phyloP scores from a whole-genome alignment of 2,888 invertebrate genomes.

The Odiellus spinosus region DNA sequence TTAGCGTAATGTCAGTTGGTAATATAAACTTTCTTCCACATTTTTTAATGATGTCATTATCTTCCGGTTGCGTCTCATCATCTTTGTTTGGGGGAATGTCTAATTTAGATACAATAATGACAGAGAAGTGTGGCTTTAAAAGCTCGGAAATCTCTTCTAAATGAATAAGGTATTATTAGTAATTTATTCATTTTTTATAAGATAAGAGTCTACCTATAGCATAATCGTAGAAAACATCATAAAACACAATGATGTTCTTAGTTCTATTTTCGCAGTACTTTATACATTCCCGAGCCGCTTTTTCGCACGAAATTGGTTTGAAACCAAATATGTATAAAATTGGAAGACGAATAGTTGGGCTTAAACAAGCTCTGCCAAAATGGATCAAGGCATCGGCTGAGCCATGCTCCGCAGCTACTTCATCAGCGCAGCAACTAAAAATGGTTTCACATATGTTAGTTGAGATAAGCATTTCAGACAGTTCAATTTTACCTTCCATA shows the following conservation, averaged over 20 bases:
- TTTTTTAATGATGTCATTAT: slow-evolving; percentile 1
- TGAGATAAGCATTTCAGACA: no score
- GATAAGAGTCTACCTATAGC: slow-evolving; percentile 21
- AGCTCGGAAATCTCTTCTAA: no score
- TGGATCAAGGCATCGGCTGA: slow-evolving; percentile 72
- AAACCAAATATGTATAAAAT: slow-evolving; percentile 56
- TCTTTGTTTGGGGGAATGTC: slow-evolving; percentile 5
- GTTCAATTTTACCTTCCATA: slow-evolving; percentile 52
- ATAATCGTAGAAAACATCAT: slow-evolving; percentile 30
- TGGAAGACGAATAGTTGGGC: slow-evolving; percentile 53
- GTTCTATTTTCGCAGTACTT: slow-evolving; percentile 20
- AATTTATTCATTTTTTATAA: no score
- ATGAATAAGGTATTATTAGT: no score
- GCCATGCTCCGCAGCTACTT: slow-evolving; percentile 75
- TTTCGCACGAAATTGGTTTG: slow-evolving; percentile 37
- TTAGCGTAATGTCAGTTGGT: slow-evolving; percentile 22
- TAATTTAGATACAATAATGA: slow-evolving; percentile 9
- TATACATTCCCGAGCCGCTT: slow-evolving; percentile 24
- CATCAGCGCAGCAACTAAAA: slow-evolving; percentile 71
- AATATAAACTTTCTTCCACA: slow-evolving; percentile 6
- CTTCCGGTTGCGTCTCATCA: background rate
- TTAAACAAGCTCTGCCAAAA: slow-evolving; percentile 77
- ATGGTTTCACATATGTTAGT: slow-evolving; percentile 17
- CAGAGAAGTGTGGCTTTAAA: background rate
- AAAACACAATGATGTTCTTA: slow-evolving; percentile 28